phyloP scores from a whole-genome alignment of 2,113 vertebrate genomes.

The Silurus meridionalis region DNA sequence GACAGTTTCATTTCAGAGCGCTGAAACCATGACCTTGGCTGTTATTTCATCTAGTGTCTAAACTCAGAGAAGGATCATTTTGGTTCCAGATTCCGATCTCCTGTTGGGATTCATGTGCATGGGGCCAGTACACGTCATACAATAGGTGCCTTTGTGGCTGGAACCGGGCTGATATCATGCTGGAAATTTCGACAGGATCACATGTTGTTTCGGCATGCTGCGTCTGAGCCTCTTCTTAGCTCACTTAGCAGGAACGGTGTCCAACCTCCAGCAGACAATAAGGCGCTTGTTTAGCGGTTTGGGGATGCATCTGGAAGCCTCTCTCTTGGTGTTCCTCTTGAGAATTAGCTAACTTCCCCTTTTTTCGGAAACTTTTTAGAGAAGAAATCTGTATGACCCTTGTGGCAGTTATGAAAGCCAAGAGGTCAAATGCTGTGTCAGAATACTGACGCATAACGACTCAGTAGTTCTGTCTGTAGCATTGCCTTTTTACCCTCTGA shows the following conservation, averaged over 20 bases:
- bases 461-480: background rate
- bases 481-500: too few relatives aligned
- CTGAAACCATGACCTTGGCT: constrained; percentile 10
- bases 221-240: constrained; percentile 68
- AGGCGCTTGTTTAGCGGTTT: constrained; percentile 61
- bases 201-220: constrained; percentile 69
- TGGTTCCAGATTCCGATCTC: constrained; percentile 59
- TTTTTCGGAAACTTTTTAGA: constrained; percentile 48
- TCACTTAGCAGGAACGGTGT: constrained; percentile 67
- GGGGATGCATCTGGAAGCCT: constrained; percentile 51
- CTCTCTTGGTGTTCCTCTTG: constrained; percentile 26
- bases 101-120: constrained; percentile 58
- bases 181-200: constrained; percentile 77
- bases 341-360: constrained; percentile 40
- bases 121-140: constrained; percentile 52
- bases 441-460: constrained; percentile 14
- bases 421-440: constrained; percentile 35
- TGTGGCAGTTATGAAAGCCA: constrained; percentile 24
- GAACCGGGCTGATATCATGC: constrained; percentile 76
- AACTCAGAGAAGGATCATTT: constrained; percentile 7
- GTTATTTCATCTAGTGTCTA: background rate
- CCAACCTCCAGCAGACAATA: constrained; percentile 68
- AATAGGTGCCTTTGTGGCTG: constrained; percentile 69
- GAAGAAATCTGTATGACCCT: constrained; percentile 32
- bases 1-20: background rate